Base-by-base conservation (phyloP, 2,797 vertebrate species). In the Pterois miles region DNA sequence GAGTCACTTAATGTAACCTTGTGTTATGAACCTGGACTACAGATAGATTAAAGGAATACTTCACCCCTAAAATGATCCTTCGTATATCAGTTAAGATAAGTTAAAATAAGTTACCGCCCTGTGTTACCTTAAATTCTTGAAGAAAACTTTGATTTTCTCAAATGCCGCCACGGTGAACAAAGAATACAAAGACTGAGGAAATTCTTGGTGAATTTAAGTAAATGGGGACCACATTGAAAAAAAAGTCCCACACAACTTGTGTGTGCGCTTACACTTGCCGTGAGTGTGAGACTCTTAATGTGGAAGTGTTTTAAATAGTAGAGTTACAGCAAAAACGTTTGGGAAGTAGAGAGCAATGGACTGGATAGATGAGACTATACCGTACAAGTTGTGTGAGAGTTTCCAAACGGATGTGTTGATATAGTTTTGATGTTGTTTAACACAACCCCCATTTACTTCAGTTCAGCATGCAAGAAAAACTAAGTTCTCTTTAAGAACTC, bases 401-500 rank as follows among this genome's bases (percentile, higher is more conserved):
- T 54, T 16, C 13, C 16, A 3, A 57, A 57, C 54, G 1, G 14
- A 31, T 57, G 8, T 10, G 29, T 29, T 57, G 53, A 54, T 54
- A 25, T 8, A 27, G 53, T 54, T 27, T 46, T 46, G 43, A 6
- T 46, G 43, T 18, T 46, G 43, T 20, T 46, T 18, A 46, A 46
- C 3, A 18, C 43, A 1, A 3, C 40, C 52, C 27, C 16, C 27
- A 18, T 58, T 20, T 56, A 18, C 53, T 14, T 0, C 13, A 29
- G 25, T 56, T 29, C 53, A 29, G 56, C 29, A 10, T 58, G 31
- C 1, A 1, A 31, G 18, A 58, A 31, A 33, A 33, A 57, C 54
- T 0, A 20, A 29, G 8, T 18, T 1, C 20, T 0, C 27, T 20
- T 57, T 29, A 20, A 3, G 3, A 27, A 20, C 20, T 50, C 43